Evolutionary conservation across 2,888 invertebrate species (phyloP).

Genomic region (Hydriomena furcata): DNA sequence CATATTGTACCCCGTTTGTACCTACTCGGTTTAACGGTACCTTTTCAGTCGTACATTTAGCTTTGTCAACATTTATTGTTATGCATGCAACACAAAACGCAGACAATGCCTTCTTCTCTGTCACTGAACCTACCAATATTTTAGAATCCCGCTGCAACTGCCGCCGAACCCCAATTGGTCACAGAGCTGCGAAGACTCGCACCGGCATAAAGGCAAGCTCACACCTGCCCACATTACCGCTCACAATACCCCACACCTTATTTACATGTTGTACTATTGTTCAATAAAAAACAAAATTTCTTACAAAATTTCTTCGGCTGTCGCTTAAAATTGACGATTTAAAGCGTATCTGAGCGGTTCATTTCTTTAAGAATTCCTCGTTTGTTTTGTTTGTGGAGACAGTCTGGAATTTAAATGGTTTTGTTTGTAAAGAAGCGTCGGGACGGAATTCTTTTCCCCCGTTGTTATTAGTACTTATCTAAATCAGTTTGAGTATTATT

Average conservation of each 20-base stretch:
- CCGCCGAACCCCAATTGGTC: constrained; percentile 41
- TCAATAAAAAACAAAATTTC: constrained; percentile 47
- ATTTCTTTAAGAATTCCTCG: constrained; percentile 14
- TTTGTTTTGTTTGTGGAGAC: constrained; percentile 23
- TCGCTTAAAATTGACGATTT: constrained; percentile 40
- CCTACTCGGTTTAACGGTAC: neutral
- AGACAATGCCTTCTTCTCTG: too few relatives aligned
- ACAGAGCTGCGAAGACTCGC: constrained; percentile 54
- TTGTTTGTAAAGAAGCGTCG: constrained; percentile 6
- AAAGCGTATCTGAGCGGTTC: constrained; percentile 15
- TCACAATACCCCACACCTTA: constrained; percentile 31
- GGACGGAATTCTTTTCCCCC: neutral
- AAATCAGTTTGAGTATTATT: constrained; percentile 9
- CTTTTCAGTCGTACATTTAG: too few relatives aligned
- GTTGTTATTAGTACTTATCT: constrained; percentile 15
- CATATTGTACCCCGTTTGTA: too few relatives aligned
- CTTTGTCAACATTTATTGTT: too few relatives aligned
- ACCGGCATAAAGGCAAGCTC: constrained; percentile 48
- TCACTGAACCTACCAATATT: too few relatives aligned
- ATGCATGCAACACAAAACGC: too few relatives aligned
- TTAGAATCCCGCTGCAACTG: constrained; percentile 49
- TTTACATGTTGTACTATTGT: constrained; percentile 41
- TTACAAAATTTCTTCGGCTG: constrained; percentile 56
- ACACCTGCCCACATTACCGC: constrained; percentile 60
- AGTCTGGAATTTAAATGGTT: constrained; percentile 21